Conservation (phyloP, 2,797 vertebrate genomes). For the Sebastes hubbsi region DNA sequence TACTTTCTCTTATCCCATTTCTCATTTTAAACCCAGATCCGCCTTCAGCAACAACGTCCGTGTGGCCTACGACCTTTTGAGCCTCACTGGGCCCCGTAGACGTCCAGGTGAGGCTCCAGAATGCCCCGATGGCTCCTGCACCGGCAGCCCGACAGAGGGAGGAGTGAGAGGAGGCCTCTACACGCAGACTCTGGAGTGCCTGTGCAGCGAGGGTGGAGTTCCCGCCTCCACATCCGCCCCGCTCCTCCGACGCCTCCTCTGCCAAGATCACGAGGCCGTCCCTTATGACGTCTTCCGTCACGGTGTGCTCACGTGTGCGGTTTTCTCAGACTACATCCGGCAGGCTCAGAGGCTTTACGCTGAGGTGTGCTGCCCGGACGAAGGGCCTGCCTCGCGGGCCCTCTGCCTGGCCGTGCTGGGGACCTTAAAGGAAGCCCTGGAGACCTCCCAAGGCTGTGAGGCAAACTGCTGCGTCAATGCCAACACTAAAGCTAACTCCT, state of each 20-base stretch:
- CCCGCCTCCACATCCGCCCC: slow-evolving; percentile 83
- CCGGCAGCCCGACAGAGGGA: slow-evolving; percentile 14
- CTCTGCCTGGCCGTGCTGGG: slow-evolving; percentile 87
- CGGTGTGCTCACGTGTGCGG: slow-evolving; percentile 89
- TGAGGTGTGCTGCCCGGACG: slow-evolving; percentile 78
- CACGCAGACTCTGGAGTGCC: slow-evolving; percentile 86
- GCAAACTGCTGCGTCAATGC: slow-evolving; percentile 51
- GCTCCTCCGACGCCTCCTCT: slow-evolving; percentile 87
- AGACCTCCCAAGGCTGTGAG: slow-evolving; percentile 65
- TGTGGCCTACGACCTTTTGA: slow-evolving; percentile 89
- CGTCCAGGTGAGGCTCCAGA: slow-evolving; percentile 57
- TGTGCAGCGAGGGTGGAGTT: slow-evolving; percentile 87
- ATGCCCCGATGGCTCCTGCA: slow-evolving; percentile 25
- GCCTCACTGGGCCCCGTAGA: slow-evolving; percentile 69
- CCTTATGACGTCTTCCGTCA: slow-evolving; percentile 92
- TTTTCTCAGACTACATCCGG: slow-evolving; percentile 90
- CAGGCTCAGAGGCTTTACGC: slow-evolving; percentile 87
- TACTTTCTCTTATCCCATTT: neutral
- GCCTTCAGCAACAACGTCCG: slow-evolving; percentile 93
- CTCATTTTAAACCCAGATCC: slow-evolving; percentile 76
- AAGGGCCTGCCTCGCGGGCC: slow-evolving; percentile 76
- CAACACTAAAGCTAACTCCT: slow-evolving; percentile 63
- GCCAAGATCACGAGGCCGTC: slow-evolving; percentile 92
- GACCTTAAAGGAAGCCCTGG: slow-evolving; percentile 88
- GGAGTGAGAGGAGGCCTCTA: slow-evolving; percentile 87